Conservation (phyloP, 2,888 invertebrate genomes). For the Eristalis pertinax region DNA sequence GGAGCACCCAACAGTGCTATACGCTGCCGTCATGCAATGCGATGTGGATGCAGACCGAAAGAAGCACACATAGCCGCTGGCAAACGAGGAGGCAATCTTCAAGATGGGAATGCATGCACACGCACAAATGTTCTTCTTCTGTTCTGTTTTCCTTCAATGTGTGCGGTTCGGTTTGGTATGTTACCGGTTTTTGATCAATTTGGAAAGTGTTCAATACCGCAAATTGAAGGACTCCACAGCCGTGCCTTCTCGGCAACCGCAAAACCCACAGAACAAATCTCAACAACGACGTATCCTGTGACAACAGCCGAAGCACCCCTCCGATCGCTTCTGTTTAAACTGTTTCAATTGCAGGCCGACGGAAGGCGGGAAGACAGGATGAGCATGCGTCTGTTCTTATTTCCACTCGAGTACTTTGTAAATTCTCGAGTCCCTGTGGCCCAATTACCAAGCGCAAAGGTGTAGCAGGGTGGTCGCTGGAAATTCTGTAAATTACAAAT, state of each 20-base stretch:
- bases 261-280: conserved; percentile 13
- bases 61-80: not conserved
- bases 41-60: not conserved
- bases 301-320: conserved; percentile 4
- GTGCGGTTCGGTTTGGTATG: not conserved
- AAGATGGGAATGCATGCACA: not conserved
- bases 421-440: conserved; percentile 39
- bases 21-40: not conserved
- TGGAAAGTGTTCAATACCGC: not conserved
- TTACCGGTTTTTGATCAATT: not conserved
- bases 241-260: not conserved
- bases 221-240: conserved; percentile 5
- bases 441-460: conserved; percentile 13
- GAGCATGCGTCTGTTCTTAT: not conserved
- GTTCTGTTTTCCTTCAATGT: not conserved
- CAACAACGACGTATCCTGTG: conserved; percentile 13
- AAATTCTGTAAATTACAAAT: conserved; percentile 39
- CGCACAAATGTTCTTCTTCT: not conserved
- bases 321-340: conserved; percentile 8
- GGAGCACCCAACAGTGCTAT: not conserved
- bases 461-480: conserved; percentile 3
- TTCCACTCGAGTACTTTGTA: conserved; percentile 37
- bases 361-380: not conserved
- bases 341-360: conserved; percentile 7
- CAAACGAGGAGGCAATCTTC: not conserved